A percentile compares a stretch with the other conserved stretches of the same genome.
These are phyloP conservation scores for Squalus acanthias DNA, from an alignment of 2,797 vertebrate genomes.

Conservation along the genomic window DNA sequence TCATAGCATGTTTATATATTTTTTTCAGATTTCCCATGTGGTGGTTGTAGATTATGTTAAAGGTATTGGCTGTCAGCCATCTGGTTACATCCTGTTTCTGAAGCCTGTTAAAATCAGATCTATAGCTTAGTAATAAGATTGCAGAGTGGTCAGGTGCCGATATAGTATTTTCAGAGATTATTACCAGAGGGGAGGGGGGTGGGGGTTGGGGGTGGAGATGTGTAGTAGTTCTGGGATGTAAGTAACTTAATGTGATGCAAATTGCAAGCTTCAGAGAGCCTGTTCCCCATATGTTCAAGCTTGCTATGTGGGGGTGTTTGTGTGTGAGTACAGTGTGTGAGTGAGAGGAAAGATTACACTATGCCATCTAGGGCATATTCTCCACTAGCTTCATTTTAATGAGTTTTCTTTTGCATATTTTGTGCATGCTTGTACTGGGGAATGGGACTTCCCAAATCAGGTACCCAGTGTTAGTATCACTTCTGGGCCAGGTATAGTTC, in stretches of 20 bases:
- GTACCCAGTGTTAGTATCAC: background rate
- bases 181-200: background rate
- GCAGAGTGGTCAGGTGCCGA: background rate
- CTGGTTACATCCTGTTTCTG: conserved; percentile 5
- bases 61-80: background rate
- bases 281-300: background rate
- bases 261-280: background rate
- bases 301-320: background rate
- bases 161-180: background rate
- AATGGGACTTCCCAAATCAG: background rate
- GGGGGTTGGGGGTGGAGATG: background rate
- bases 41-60: background rate
- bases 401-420: background rate
- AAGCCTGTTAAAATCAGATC: background rate
- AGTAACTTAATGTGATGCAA: background rate
- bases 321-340: background rate
- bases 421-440: background rate
- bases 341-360: background rate
- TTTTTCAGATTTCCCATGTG: background rate
- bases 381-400: background rate
- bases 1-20: background rate
- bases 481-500: background rate
- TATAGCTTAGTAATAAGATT: background rate
- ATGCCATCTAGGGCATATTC: background rate
- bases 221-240: background rate